These are phyloP conservation scores for Balanococcus diminutus DNA, from an alignment of 2,888 invertebrate genomes.

Conservation along the genomic window DNA sequence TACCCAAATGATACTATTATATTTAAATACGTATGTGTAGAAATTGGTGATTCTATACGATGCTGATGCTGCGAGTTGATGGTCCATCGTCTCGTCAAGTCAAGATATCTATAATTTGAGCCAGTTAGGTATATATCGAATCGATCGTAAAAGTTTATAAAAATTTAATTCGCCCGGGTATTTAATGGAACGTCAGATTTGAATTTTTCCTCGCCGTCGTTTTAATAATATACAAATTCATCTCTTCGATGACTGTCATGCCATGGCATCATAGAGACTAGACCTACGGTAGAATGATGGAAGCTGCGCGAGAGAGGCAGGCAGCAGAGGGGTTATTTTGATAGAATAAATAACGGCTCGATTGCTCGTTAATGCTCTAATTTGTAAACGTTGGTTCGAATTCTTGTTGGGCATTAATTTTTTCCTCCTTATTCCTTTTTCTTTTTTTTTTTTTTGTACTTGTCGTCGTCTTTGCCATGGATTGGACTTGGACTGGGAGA, in stretches of 20 bases:
- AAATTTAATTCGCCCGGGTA: background rate
- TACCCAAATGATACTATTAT: conserved; percentile 38
- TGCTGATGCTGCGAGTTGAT: no score
- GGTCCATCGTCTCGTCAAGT: background rate
- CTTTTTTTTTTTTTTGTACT: background rate
- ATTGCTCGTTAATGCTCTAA: background rate
- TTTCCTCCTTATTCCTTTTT: background rate
- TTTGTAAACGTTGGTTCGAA: background rate
- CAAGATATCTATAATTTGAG: background rate
- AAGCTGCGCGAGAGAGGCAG: background rate
- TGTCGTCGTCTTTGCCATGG: background rate
- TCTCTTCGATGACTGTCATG: background rate
- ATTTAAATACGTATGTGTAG: conserved; percentile 6
- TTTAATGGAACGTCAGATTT: background rate
- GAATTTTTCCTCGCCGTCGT: background rate
- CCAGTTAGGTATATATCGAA: background rate
- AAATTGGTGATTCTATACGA: no score
- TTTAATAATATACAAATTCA: conserved; percentile 28
- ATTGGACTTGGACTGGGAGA: background rate
- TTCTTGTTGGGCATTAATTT: conserved; percentile 36
- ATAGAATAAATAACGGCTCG: conserved; percentile 2
- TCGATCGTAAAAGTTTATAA: conserved; percentile 18
- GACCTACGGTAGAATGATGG: no score
- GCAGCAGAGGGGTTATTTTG: background rate
- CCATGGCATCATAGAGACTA: background rate